Percentiles rank a stretch among this genome's conserved stretches.
phyloP scores from a whole-genome alignment of 2,888 invertebrate species.

The Cyclophora albipunctata region DNA sequence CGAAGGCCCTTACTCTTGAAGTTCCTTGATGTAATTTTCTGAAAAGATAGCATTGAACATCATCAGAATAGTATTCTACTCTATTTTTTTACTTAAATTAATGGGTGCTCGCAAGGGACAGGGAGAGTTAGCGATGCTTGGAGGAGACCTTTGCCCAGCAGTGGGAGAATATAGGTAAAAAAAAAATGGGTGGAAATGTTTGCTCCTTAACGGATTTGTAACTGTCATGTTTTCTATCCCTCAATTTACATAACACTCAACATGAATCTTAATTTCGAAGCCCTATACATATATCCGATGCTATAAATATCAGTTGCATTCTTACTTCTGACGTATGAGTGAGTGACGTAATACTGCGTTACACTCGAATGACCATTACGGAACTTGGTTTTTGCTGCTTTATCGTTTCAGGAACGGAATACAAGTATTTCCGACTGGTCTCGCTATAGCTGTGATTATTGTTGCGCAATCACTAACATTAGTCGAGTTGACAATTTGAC shows the following conservation, averaged over 20 bases:
- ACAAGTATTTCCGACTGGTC: slow-evolving; percentile 22
- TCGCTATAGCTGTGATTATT: slow-evolving; percentile 4
- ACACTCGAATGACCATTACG: slow-evolving; percentile 27
- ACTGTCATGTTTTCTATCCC: too few relatives aligned
- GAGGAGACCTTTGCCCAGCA: too few relatives aligned
- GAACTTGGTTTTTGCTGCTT: slow-evolving; percentile 30
- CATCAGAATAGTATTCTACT: too few relatives aligned
- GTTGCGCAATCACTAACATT: slow-evolving; percentile 11
- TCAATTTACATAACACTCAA: neutral
- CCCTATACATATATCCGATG: neutral
- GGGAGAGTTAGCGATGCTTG: too few relatives aligned
- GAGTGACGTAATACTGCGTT: slow-evolving; percentile 26
- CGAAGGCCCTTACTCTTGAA: too few relatives aligned
- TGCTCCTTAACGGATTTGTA: too few relatives aligned
- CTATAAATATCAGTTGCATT: slow-evolving; percentile 1
- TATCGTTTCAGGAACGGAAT: slow-evolving; percentile 29
- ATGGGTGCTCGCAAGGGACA: too few relatives aligned
- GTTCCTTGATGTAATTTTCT: too few relatives aligned
- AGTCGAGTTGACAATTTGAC: slow-evolving; percentile 10
- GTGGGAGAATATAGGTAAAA: too few relatives aligned
- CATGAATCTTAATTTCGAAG: neutral
- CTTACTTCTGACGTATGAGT: slow-evolving; percentile 9
- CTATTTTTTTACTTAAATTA: too few relatives aligned
- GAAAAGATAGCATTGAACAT: too few relatives aligned
- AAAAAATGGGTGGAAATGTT: too few relatives aligned